Evolutionary conservation across 2,797 vertebrate species (phyloP).

Genomic region (Phataginus tetradactyla): DNA sequence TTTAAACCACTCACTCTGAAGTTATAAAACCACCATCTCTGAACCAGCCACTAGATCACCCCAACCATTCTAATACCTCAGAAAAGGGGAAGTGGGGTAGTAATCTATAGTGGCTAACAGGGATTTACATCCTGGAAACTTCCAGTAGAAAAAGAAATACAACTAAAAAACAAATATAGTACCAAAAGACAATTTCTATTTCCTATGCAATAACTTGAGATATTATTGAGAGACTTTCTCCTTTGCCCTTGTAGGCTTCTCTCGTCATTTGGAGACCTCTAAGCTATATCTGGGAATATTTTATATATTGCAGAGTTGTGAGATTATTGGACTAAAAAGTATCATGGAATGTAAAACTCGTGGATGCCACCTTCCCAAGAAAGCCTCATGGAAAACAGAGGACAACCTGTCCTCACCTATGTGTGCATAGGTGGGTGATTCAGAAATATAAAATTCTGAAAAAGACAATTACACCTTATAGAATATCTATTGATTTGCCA

Average conservation of each 20-base stretch:
- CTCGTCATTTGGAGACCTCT: not conserved
- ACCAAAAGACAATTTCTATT: not conserved
- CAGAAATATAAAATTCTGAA: not conserved
- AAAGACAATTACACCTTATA: not conserved
- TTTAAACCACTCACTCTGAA: slow-evolving; percentile 28
- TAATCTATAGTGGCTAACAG: not conserved
- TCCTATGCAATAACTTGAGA: not conserved
- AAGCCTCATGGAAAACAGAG: not conserved
- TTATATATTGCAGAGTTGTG: not conserved
- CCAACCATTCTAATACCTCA: not conserved
- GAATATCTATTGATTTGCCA: not conserved
- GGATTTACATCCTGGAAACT: not conserved
- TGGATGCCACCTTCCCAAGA: not conserved
- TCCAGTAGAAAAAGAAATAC: not conserved
- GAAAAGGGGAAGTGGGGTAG: not conserved
- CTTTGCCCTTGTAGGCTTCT: not conserved
- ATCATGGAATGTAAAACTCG: not conserved
- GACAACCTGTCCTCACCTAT: not conserved
- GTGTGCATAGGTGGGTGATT: not conserved
- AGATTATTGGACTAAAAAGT: not conserved
- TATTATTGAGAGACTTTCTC: not conserved
- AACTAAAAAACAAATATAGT: not conserved
- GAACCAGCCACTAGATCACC: not conserved
- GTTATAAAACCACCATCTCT: not conserved
- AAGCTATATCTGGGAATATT: not conserved